Conservation (phyloP, 2,888 invertebrate species). For the Octonoba sinensis region DNA sequence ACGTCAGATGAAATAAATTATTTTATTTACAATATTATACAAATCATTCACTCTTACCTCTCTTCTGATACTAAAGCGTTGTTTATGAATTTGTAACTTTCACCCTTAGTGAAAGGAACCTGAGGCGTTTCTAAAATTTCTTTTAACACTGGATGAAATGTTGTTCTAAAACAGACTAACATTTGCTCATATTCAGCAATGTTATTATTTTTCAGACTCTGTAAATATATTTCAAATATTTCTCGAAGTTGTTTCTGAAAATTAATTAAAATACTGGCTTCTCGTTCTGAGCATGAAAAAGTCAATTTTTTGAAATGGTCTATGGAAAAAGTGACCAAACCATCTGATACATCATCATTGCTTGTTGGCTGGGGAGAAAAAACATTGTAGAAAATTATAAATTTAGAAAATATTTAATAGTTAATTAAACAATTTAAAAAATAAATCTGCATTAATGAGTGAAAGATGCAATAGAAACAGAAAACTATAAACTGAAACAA, state of each 20-base stretch:
- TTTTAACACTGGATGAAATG: slow-evolving; percentile 27
- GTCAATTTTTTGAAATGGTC: slow-evolving; percentile 38
- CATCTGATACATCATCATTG: neutral
- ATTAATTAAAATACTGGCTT: slow-evolving; percentile 34
- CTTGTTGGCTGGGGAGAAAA: slow-evolving; percentile 8
- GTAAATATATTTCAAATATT: slow-evolving; percentile 23
- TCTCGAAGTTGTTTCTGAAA: slow-evolving; percentile 7
- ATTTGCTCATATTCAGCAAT: neutral
- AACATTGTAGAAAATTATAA: neutral
- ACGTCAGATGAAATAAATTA: neutral
- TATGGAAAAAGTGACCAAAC: slow-evolving; percentile 14
- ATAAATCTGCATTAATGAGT: neutral
- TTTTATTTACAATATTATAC: neutral
- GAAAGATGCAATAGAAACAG: too few relatives aligned
- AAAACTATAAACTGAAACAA: too few relatives aligned
- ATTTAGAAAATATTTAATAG: neutral
- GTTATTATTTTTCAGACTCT: slow-evolving; percentile 8
- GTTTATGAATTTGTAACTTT: slow-evolving; percentile 46
- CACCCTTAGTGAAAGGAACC: slow-evolving; percentile 54
- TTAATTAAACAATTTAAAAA: neutral
- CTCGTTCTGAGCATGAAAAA: slow-evolving; percentile 37
- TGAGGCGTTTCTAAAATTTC: slow-evolving; percentile 50
- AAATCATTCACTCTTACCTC: neutral
- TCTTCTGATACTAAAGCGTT: slow-evolving; percentile 30
- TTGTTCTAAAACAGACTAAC: neutral